phyloP scores from a whole-genome alignment of 2,113 vertebrate species.

The Empidonax traillii region DNA sequence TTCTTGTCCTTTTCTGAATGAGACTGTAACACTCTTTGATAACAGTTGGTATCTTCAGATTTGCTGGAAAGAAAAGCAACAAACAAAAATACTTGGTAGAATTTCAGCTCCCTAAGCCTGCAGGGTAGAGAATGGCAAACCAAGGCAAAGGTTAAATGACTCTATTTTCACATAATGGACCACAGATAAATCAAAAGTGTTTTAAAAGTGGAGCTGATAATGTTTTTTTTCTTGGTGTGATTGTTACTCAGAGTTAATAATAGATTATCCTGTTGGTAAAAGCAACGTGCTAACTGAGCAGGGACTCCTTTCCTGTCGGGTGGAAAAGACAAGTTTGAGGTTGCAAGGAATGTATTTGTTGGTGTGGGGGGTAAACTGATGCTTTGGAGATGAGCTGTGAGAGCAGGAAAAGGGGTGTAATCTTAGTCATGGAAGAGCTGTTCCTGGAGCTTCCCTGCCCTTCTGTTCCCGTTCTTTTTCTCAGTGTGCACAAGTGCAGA shows the following conservation, averaged over 20 bases:
- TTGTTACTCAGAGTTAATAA: background rate
- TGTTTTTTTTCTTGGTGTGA: background rate
- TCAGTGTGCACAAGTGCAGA: fast-evolving
- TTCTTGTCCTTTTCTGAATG: background rate
- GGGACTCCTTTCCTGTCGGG: background rate
- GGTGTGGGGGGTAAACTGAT: background rate
- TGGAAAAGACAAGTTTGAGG: background rate
- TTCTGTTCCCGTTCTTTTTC: fast-evolving
- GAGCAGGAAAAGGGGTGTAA: background rate
- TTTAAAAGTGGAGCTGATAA: background rate
- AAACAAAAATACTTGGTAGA: background rate
- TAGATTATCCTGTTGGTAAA: background rate
- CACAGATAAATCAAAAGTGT: background rate
- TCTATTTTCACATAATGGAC: background rate
- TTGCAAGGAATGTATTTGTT: background rate
- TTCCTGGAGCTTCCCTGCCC: background rate
- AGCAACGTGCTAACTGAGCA: background rate
- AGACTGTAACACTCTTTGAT: background rate
- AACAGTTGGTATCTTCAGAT: background rate
- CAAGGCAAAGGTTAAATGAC: background rate
- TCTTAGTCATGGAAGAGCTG: background rate
- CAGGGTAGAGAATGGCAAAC: background rate
- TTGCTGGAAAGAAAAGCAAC: background rate
- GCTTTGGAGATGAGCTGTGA: background rate
- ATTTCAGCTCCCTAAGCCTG: background rate